Evolutionary conservation across 2,113 vertebrate species (phyloP).

Genomic region (Greenwoodochromis staneri): DNA sequence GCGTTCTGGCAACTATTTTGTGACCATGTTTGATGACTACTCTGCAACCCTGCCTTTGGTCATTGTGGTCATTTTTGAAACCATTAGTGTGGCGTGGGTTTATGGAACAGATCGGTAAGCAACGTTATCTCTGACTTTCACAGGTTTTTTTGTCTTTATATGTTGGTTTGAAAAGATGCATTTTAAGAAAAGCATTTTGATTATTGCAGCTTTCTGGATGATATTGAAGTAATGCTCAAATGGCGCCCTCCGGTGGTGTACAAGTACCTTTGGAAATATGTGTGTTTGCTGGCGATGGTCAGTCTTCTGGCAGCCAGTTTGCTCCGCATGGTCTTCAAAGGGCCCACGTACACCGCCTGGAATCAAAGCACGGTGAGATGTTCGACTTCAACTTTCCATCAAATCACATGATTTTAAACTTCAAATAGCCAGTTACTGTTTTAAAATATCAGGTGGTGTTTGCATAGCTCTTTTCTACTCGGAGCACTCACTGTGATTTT

Average conservation of each 20-base stretch:
- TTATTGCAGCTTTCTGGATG: slow-evolving; percentile 85
- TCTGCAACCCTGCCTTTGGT: slow-evolving; percentile 91
- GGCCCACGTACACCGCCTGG: slow-evolving; percentile 92
- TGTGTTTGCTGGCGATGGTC: slow-evolving; percentile 89
- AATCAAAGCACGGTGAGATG: slow-evolving; percentile 82
- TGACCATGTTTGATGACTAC: slow-evolving; percentile 98
- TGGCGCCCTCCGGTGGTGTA: slow-evolving; percentile 90
- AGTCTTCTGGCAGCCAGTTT: slow-evolving; percentile 86
- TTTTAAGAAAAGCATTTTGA: not conserved
- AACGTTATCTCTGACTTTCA: not conserved
- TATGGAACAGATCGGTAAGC: slow-evolving; percentile 95
- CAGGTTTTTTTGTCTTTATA: not conserved
- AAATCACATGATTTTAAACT: not conserved
- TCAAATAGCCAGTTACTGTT: not conserved
- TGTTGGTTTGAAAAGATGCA: not conserved
- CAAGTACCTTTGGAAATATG: slow-evolving; percentile 94
- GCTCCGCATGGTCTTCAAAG: slow-evolving; percentile 84
- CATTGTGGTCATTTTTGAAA: slow-evolving; percentile 92
- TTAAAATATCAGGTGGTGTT: not conserved
- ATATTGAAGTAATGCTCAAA: slow-evolving; percentile 92
- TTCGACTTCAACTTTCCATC: not conserved
- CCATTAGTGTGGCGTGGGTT: slow-evolving; percentile 89
- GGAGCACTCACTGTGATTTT: not conserved
- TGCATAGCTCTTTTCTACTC: not conserved
- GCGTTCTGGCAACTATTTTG: slow-evolving; percentile 97